Conservation (phyloP, 2,797 vertebrate genomes). For the Arrhamphus sclerolepis region DNA sequence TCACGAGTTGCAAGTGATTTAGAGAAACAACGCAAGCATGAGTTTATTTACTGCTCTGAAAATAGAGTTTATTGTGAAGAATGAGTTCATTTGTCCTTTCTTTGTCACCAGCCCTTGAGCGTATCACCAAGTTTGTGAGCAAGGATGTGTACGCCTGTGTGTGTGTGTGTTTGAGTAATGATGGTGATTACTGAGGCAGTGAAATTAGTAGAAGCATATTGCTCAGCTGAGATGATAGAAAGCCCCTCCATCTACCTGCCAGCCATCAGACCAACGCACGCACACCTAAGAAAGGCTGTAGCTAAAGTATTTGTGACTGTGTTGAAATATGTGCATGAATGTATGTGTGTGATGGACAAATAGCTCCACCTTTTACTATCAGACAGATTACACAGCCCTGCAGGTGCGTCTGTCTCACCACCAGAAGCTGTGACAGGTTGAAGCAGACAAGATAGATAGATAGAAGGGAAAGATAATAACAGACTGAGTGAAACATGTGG, state of each 20-base stretch:
- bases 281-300: conserved; percentile 14
- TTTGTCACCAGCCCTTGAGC: conserved; percentile 56
- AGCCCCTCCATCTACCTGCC: conserved; percentile 59
- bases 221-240: conserved; percentile 71
- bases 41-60: conserved; percentile 27
- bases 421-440: conserved; percentile 65
- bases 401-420: conserved; percentile 49
- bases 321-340: conserved; percentile 8
- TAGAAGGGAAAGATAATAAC: conserved; percentile 32
- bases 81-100: conserved; percentile 55
- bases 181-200: conserved; percentile 72
- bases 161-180: conserved; percentile 67
- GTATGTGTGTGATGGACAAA: conserved; percentile 67
- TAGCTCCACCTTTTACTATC: conserved; percentile 43
- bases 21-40: conserved; percentile 12
- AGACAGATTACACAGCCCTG: conserved; percentile 50
- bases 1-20: conserved; percentile 10
- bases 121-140: conserved; percentile 32
- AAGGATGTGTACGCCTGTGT: conserved; percentile 2
- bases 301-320: conserved; percentile 3
- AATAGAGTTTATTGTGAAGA: conserved; percentile 32
- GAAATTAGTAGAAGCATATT: conserved; percentile 79
- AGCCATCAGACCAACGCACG: conserved; percentile 36
- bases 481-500: conserved; percentile 7
- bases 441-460: conserved; percentile 55